Evolutionary conservation across 2,797 vertebrate genomes (phyloP), one percentile per base, ranked within the genome.

Genomic region (Pitangus sulphuratus): DNA sequence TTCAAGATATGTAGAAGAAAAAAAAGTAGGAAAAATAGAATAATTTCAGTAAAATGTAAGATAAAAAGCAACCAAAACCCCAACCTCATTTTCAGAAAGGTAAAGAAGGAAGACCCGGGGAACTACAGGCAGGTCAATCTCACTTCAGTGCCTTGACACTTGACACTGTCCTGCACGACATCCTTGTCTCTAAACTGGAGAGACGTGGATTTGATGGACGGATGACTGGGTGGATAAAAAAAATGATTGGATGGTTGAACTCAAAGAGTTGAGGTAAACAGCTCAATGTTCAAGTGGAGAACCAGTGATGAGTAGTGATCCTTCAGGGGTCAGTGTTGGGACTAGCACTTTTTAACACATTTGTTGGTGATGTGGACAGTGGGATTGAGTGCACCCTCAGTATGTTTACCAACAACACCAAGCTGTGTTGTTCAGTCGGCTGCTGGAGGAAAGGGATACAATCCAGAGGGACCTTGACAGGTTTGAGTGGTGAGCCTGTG

Each of bases 311-410:
- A 39, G 25, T 60, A 25, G 16, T 60, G 57, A 10, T 60, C 25
- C 57, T 60, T 16, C 44, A 39, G 16, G 25, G 25, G 25, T 25
- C 33, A 25, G 24, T 33, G n/a, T 33, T 35, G 62, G 15, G 28
- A 66, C 6, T 0, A 0, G 8, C 6, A 5, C 16, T 42, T n/a
- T 71, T 37, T 17, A 22, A 17, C 21, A 26, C 17, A 22, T 37
- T 37, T 45, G n/a, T 26, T 31, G 28, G 8, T 1, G 2, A 9
- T 19, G 9, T 1, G 4, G 42, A 37, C 24, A 25, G 37, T 24
- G 78, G 54, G 37, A 51, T 5, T 35, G 45, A 50, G 44, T 18
- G 45, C 25, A 50, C 25, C 20, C 31, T 25, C 25, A 70, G 37
- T 0, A 1, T 10, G 31, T 42, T 50, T 31, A 19, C 44, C 33